Evolutionary conservation across 37 sponge, comb jelly and placozoan species (phyloP).

Genomic region (Haliclona indistincta): DNA sequence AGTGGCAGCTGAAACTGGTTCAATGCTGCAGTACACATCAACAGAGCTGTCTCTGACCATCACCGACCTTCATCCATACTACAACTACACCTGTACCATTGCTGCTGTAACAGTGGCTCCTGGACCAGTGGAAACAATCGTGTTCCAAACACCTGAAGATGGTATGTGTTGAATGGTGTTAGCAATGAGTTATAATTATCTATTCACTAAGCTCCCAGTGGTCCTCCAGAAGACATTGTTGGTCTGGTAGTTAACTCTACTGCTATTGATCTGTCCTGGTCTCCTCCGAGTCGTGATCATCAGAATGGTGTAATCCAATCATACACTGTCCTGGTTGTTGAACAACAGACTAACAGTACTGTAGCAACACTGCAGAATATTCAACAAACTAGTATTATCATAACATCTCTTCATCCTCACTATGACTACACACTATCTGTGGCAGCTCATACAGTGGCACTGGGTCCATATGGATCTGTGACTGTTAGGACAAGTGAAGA

Average conservation of each 20-base stretch:
- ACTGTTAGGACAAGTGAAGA: neutral
- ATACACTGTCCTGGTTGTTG: slow-evolving; percentile 4
- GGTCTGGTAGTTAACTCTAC: neutral
- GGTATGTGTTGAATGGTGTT: slow-evolving; percentile 3
- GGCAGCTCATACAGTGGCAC: slow-evolving; percentile 28
- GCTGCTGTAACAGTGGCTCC: slow-evolving; percentile 34
- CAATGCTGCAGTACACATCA: neutral
- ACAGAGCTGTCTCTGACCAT: neutral
- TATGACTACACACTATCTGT: slow-evolving; percentile 18
- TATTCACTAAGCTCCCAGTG: slow-evolving; percentile 4
- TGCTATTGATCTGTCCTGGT: slow-evolving; percentile 7
- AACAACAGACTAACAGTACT: neutral
- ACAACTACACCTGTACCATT: slow-evolving; percentile 16
- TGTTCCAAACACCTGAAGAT: slow-evolving; percentile 5
- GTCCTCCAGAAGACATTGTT: slow-evolving; percentile 3
- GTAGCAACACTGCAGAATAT: neutral
- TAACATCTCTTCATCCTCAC: slow-evolving; percentile 19
- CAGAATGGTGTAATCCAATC: slow-evolving; percentile 25
- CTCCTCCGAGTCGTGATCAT: neutral
- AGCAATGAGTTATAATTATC: no score
- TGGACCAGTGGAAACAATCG: slow-evolving; percentile 22
- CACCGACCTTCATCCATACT: slow-evolving; percentile 23
- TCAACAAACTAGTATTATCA: neutral
- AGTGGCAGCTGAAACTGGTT: slow-evolving; percentile 37
- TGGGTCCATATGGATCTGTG: slow-evolving; percentile 14